Conservation (phyloP, 2,888 invertebrate genomes). For the Sesia apiformis region DNA sequence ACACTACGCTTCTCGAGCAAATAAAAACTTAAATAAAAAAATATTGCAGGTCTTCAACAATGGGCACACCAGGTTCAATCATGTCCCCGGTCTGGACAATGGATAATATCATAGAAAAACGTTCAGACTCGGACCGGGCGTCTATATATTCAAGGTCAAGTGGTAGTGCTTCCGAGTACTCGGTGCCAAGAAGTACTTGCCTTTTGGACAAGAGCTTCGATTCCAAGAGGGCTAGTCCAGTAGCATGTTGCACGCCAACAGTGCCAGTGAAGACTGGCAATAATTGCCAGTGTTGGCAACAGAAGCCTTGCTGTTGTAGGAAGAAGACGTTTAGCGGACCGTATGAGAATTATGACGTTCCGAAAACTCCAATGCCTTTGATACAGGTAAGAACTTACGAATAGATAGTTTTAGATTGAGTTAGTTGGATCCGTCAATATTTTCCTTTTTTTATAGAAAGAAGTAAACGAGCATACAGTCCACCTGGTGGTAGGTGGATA, state of each 20-base stretch:
- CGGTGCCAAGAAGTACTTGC: constrained; percentile 67
- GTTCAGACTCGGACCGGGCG: constrained; percentile 74
- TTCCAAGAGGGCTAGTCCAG: constrained; percentile 53
- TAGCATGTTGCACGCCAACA: constrained; percentile 69
- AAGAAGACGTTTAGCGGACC: constrained; percentile 70
- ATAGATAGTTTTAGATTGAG: too few relatives aligned
- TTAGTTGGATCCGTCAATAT: too few relatives aligned
- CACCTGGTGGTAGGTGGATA: too few relatives aligned
- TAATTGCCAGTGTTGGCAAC: constrained; percentile 59
- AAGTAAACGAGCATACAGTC: too few relatives aligned
- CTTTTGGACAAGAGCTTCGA: constrained; percentile 67
- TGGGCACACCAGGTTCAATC: constrained; percentile 62
- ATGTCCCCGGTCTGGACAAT: constrained; percentile 76
- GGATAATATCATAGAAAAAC: constrained; percentile 64
- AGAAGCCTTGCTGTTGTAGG: constrained; percentile 50
- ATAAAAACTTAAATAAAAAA: too few relatives aligned
- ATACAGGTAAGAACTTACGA: constrained; percentile 41
- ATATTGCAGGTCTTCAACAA: constrained; percentile 73
- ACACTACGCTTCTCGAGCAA: too few relatives aligned
- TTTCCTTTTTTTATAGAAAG: too few relatives aligned
- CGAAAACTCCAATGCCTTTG: constrained; percentile 77
- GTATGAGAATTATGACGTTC: constrained; percentile 88
- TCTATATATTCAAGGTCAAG: constrained; percentile 80
- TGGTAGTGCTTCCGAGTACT: constrained; percentile 79
- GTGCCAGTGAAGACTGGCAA: constrained; percentile 70